phyloP scores from a whole-genome alignment of 1,140 invertebrate genomes.

The Physella acuta region DNA sequence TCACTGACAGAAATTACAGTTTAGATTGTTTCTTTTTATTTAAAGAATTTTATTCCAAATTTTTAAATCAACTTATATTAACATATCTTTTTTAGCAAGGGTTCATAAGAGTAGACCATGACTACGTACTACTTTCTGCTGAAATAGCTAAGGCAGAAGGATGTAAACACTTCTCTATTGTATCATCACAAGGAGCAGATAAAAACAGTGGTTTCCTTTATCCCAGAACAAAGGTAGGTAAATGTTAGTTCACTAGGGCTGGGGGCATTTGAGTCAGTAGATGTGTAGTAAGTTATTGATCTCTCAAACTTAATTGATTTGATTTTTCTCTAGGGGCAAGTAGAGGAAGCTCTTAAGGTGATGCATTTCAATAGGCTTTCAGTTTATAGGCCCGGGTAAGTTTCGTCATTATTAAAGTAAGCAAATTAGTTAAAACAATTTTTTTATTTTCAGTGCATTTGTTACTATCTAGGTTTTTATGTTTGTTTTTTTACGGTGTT shows the following conservation, averaged over 20 bases:
- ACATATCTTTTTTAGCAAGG: conserved; percentile 58
- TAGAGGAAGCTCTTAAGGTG: conserved; percentile 51
- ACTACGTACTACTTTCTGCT: conserved; percentile 64
- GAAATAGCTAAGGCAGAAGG: conserved; percentile 61
- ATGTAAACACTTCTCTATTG: conserved; percentile 62
- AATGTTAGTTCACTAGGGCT: too few species aligned
- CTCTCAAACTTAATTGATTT: too few species aligned
- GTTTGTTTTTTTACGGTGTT: background rate
- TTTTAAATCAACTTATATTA: background rate
- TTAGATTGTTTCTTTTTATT: background rate
- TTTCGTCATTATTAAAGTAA: too few species aligned
- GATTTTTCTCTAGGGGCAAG: conserved; percentile 42
- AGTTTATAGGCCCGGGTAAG: conserved; percentile 52
- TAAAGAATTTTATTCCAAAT: background rate
- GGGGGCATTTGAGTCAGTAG: too few species aligned
- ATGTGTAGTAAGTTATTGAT: too few species aligned
- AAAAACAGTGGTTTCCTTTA: conserved; percentile 58
- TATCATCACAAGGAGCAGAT: conserved; percentile 60
- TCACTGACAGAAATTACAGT: background rate
- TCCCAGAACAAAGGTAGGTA: conserved; percentile 56
- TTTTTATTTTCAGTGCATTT: background rate
- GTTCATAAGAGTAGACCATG: conserved; percentile 65
- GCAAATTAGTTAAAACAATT: too few species aligned
- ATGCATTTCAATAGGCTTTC: conserved; percentile 49
- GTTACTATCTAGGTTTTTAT: background rate